Base-by-base conservation (phyloP, 2,888 invertebrate genomes). In the Agrotis segetum region DNA sequence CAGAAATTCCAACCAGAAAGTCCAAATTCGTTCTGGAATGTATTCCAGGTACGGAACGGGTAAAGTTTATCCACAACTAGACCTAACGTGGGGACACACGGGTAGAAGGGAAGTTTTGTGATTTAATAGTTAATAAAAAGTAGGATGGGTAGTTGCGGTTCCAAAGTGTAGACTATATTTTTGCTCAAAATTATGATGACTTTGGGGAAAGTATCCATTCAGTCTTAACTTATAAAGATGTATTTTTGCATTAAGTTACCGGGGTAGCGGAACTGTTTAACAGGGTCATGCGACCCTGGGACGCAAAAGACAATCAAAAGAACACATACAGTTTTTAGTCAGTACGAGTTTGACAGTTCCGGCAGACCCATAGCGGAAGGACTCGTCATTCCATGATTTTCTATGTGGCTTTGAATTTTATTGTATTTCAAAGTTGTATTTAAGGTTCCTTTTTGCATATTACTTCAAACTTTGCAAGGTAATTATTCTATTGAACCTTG, bases 11-110 rank as follows among this genome's bases (percentile, higher is more conserved):
- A 71, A 71, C 61, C 74, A 67, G 75, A 76, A 83, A 70, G 79
- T 74, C 83, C 77, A 79, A 86, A 87, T 85, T 77, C 73, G 73
- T 73, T 55, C 74, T 67, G 78, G 85, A 90, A 90, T 89, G 88
- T 85, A 88, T 72, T 89, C 88, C 87, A 87, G 80, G 74, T 82
- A 66, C 61, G 67, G 71, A 86, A 88, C 75, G 81, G 79, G 75
- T 68, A 72, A 90, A 85, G 73, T 84, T 84, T 67, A 85, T 79
- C 85, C 82, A 65, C 75, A 55, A 64, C 55, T 63, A 62, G 58
- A 67, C 52, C 47, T 69, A 63, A 60, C 56, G 21, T 21, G 19
- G 24, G 60, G 44, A 71, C 64, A 71, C 52, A 50, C 19, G 17
- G 16, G 1, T 29, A 65, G 16, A 60, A 29, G 16, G n/a, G 11